Evolutionary conservation across 2,113 vertebrate species (phyloP).

Genomic region (Baryphthengus martii): DNA sequence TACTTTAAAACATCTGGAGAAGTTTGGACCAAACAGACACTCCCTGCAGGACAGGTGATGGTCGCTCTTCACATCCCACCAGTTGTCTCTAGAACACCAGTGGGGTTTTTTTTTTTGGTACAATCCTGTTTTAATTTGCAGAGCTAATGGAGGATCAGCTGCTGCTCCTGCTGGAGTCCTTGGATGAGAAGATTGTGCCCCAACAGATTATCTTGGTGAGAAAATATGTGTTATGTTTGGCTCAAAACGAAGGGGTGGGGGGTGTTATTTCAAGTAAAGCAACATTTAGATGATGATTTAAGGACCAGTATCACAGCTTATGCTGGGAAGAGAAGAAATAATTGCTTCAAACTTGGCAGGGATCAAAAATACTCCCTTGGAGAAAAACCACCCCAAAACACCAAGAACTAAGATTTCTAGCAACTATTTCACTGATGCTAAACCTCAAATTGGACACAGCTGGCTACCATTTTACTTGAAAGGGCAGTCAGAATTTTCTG

Average conservation of each 20-base stretch:
- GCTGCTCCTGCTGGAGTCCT: slow-evolving; percentile 60
- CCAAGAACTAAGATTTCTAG: not conserved
- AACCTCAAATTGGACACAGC: not conserved
- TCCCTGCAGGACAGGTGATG: rapidly evolving
- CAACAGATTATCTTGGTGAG: slow-evolving; percentile 70
- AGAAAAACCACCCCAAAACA: not conserved
- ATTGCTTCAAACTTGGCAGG: not conserved
- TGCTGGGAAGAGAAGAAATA: not conserved
- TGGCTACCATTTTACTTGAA: not conserved
- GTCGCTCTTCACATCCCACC: not conserved
- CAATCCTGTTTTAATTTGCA: slow-evolving; percentile 5
- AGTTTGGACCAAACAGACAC: rapidly evolving
- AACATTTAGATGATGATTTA: not conserved
- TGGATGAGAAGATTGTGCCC: slow-evolving; percentile 51
- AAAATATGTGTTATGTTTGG: not conserved
- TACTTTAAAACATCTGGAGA: not conserved
- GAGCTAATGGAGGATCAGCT: slow-evolving; percentile 66
- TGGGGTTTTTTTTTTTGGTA: not conserved
- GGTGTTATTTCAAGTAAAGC: not conserved
- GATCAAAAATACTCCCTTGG: not conserved
- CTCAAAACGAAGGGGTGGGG: not conserved
- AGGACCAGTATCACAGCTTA: not conserved
- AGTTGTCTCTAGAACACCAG: not conserved
- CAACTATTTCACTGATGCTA: not conserved
- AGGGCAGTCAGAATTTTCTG: not conserved